Evolutionary conservation across 2,888 invertebrate genomes (phyloP).

Genomic region (Torymus tubicola): DNA sequence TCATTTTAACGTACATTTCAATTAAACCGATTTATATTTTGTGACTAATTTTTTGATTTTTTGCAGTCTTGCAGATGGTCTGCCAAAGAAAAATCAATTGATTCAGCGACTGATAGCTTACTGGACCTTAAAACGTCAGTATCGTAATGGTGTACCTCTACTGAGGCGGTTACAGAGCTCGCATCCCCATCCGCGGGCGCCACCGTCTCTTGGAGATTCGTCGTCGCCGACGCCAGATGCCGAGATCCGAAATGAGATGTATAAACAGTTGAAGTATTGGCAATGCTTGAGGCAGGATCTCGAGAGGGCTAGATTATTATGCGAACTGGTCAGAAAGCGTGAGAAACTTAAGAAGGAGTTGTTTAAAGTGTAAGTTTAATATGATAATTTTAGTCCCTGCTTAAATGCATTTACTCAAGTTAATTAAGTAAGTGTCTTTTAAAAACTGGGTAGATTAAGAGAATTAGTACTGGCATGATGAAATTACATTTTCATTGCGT

Average conservation of each 20-base stretch:
- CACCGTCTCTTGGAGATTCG: slow-evolving; percentile 68
- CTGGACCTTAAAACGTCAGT: slow-evolving; percentile 97
- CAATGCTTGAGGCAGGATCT: slow-evolving; percentile 95
- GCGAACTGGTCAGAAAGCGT: slow-evolving; percentile 95
- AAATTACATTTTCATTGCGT: slow-evolving; percentile 63
- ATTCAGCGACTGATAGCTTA: slow-evolving; percentile 94
- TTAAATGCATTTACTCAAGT: slow-evolving; percentile 2
- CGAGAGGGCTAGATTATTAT: slow-evolving; percentile 92
- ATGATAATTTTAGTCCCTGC: slow-evolving; percentile 39
- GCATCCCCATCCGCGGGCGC: slow-evolving; percentile 72
- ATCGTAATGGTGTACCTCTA: slow-evolving; percentile 96
- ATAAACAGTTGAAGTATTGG: slow-evolving; percentile 94
- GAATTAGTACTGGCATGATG: slow-evolving; percentile 63
- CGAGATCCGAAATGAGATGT: slow-evolving; percentile 81
- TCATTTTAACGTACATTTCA: no score
- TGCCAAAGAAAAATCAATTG: slow-evolving; percentile 89
- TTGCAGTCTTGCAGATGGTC: slow-evolving; percentile 71
- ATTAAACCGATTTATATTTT: no score
- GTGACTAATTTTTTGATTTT: not conserved
- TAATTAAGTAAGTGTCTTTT: not conserved
- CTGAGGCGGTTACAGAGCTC: slow-evolving; percentile 87
- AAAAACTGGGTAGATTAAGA: slow-evolving; percentile 12
- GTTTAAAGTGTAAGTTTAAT: slow-evolving; percentile 81
- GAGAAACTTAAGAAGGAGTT: slow-evolving; percentile 95
- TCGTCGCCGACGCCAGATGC: slow-evolving; percentile 71